These are phyloP conservation scores for Protonemura montana DNA, from an alignment of 2,888 invertebrate species.

Conservation along the genomic window DNA sequence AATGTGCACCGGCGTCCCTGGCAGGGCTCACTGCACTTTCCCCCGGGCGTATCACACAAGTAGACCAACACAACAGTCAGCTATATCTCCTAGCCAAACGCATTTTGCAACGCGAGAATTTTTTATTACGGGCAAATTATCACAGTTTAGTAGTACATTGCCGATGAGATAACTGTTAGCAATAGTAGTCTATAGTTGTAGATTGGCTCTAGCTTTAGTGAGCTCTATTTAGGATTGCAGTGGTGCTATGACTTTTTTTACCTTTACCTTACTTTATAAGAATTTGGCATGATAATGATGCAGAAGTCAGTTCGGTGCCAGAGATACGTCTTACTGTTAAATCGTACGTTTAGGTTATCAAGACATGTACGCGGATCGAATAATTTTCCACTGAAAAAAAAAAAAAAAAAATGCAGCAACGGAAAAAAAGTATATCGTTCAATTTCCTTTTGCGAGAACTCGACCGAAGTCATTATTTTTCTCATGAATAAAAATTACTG, in stretches of 20 bases:
- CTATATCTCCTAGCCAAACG: background rate
- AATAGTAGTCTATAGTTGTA: too few relatives aligned
- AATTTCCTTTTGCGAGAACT: background rate
- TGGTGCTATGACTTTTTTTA: background rate
- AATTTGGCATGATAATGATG: background rate
- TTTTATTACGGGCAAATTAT: background rate
- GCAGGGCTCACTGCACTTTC: background rate
- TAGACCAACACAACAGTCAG: background rate
- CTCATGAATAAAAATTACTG: background rate
- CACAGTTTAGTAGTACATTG: background rate
- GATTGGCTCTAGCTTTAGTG: background rate
- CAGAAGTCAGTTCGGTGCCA: background rate
- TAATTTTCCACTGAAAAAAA: background rate
- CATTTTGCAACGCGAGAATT: background rate
- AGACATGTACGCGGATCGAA: background rate
- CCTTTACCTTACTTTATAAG: background rate
- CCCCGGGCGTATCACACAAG: background rate
- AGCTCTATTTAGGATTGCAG: background rate
- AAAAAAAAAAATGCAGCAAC: background rate
- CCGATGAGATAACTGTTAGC: background rate
- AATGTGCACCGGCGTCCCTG: background rate
- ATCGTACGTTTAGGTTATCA: background rate
- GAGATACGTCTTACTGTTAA: background rate
- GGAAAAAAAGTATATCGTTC: background rate
- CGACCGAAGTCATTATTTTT: background rate